Percentiles rank a stretch among this genome's conserved stretches.
Conservation (phyloP, 2,888 invertebrate genomes). For the Coleophora deauratella region DNA sequence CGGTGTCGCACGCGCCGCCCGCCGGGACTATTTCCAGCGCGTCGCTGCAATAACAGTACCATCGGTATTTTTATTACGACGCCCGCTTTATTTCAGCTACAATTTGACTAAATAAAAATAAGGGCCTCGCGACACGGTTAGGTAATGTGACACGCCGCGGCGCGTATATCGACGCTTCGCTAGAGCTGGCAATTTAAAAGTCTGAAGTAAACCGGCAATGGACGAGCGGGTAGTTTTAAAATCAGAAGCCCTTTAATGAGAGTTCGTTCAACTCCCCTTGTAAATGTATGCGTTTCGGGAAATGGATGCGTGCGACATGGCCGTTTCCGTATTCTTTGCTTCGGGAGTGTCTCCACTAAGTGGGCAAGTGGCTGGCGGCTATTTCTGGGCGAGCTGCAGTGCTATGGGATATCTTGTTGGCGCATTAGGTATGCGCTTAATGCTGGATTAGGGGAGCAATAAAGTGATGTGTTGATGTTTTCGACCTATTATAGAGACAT, state of each 20-base stretch:
- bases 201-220: conserved; percentile 26
- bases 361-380: conserved; percentile 1
- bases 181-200: conserved; percentile 11
- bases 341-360: conserved; percentile 2
- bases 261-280: conserved; percentile 59
- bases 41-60: conserved; percentile 65
- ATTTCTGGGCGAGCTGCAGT: not conserved
- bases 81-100: conserved; percentile 71
- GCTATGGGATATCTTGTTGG: no score
- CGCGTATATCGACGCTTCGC: conserved; percentile 16
- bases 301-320: conserved; percentile 38
- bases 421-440: not conserved
- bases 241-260: conserved; percentile 64
- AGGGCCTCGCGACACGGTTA: conserved; percentile 41
- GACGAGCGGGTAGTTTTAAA: conserved; percentile 33
- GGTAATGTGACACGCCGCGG: conserved; percentile 37
- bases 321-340: conserved; percentile 46
- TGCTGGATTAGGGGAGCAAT: no score
- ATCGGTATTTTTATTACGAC: conserved; percentile 69
- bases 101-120: conserved; percentile 74
- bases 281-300: conserved; percentile 56
- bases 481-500: no score
- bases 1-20: conserved; percentile 32
- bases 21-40: conserved; percentile 53
- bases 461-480: no score